phyloP scores from a whole-genome alignment of 2,888 invertebrate genomes.

The Molanna angustata region DNA sequence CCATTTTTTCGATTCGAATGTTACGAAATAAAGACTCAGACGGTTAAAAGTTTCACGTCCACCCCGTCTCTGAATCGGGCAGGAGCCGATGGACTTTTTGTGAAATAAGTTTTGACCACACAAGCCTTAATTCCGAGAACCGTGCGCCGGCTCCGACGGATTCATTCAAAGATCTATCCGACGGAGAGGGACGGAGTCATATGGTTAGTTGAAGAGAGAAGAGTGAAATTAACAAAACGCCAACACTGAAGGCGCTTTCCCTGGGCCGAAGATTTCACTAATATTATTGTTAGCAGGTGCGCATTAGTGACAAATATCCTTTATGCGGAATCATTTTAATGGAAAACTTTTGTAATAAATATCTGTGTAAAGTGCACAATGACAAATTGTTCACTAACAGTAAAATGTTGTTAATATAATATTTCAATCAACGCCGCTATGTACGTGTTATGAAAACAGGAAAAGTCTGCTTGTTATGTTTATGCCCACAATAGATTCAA shows the following conservation, averaged over 20 bases:
- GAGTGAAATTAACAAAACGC: slow-evolving; percentile 2
- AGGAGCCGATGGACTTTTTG: slow-evolving; percentile 19
- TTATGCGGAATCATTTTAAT: slow-evolving; percentile 1
- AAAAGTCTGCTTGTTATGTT: no score
- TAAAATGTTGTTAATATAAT: no score
- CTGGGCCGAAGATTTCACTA: slow-evolving; percentile 11
- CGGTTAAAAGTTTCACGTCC: not conserved
- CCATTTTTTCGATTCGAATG: slow-evolving; percentile 13
- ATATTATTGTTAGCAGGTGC: slow-evolving; percentile 20
- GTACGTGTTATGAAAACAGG: no score
- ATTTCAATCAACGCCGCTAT: no score
- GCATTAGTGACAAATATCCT: slow-evolving; percentile 7
- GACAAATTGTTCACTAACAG: no score
- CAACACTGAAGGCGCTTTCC: slow-evolving; percentile 13
- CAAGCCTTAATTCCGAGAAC: slow-evolving; percentile 29
- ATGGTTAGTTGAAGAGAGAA: not conserved
- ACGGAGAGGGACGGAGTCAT: slow-evolving; percentile 10
- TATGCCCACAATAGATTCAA: no score
- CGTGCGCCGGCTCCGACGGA: slow-evolving; percentile 12
- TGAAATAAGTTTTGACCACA: slow-evolving; percentile 29
- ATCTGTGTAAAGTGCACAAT: no score
- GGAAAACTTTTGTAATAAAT: slow-evolving; percentile 6
- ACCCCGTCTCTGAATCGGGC: slow-evolving; percentile 11
- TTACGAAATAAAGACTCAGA: slow-evolving; percentile 4
- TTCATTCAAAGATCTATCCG: slow-evolving; percentile 28